These are phyloP conservation scores for Papilio dardanus DNA, from an alignment of 1,140 invertebrate genomes.

Conservation along the genomic window DNA sequence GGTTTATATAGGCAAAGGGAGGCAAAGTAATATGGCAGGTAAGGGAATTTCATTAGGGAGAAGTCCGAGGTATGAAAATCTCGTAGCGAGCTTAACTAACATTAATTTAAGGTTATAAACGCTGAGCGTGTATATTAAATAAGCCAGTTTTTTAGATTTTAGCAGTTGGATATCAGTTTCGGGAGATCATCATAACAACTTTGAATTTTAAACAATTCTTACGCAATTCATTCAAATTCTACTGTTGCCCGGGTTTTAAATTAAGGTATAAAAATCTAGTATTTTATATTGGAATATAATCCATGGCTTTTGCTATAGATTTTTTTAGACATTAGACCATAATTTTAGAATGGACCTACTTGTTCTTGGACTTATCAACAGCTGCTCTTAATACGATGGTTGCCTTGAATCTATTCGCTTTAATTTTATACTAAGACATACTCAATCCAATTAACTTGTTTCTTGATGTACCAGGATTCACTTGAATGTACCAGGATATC, in stretches of 20 bases:
- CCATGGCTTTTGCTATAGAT: neutral
- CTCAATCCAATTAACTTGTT: neutral
- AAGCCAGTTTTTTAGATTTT: constrained; percentile 4
- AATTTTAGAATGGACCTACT: no score
- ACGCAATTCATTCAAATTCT: neutral
- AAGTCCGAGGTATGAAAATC: constrained; percentile 35
- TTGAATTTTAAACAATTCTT: neutral
- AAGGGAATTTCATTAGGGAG: constrained; percentile 38
- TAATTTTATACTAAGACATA: neutral
- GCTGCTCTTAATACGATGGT: no score
- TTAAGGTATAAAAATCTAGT: no score
- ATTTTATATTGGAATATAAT: no score
- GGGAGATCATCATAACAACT: neutral
- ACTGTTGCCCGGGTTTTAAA: no score
- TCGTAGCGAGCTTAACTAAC: constrained; percentile 35
- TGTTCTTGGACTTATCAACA: no score
- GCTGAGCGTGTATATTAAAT: constrained; percentile 25
- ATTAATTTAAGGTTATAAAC: constrained; percentile 37
- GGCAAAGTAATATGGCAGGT: constrained; percentile 38
- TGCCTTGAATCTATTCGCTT: no score
- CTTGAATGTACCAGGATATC: neutral
- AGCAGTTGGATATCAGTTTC: neutral
- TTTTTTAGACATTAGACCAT: no score
- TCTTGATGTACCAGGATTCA: neutral
- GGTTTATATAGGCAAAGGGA: constrained; percentile 37